phyloP scores from a whole-genome alignment of 37 sponge, comb jelly and placozoan species.

The Chondrosia reniformis region DNA sequence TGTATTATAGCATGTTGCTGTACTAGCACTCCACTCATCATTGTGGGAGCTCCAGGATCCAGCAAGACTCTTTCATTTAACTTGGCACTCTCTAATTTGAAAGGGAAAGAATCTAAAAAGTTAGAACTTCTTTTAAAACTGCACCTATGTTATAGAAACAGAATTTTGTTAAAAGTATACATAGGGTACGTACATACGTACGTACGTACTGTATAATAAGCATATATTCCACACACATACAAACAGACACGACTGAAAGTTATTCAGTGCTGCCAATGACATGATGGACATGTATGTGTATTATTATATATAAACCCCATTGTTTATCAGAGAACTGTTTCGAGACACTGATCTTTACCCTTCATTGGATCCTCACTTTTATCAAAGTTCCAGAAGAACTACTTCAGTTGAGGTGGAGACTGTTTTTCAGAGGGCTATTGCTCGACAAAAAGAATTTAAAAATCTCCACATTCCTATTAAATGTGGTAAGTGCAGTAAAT shows the following conservation, averaged over 20 bases:
- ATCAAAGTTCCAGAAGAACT: constrained; percentile 67
- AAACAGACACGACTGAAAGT: too few relatives aligned
- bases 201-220: too few relatives aligned
- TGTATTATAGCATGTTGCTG: constrained; percentile 43
- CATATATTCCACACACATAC: too few relatives aligned
- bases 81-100: constrained; percentile 76
- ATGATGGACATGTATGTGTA: too few relatives aligned
- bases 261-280: too few relatives aligned
- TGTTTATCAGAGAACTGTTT: constrained; percentile 9
- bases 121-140: too few relatives aligned
- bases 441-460: constrained; percentile 29
- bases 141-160: too few relatives aligned
- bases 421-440: constrained; percentile 61
- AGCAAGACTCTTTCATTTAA: constrained; percentile 73
- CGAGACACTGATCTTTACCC: constrained; percentile 28
- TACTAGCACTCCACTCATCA: constrained; percentile 57
- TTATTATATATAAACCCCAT: too few relatives aligned
- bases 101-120: constrained; percentile 75
- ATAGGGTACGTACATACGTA: too few relatives aligned
- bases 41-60: constrained; percentile 70
- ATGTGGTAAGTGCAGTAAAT: constrained; percentile 29
- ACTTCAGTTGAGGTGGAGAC: constrained; percentile 69
- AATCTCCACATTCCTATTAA: constrained; percentile 18
- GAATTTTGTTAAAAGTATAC: too few relatives aligned
- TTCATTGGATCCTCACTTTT: constrained; percentile 63